Conservation (phyloP, 2,113 vertebrate species). For the Setophaga kirtlandii region DNA sequence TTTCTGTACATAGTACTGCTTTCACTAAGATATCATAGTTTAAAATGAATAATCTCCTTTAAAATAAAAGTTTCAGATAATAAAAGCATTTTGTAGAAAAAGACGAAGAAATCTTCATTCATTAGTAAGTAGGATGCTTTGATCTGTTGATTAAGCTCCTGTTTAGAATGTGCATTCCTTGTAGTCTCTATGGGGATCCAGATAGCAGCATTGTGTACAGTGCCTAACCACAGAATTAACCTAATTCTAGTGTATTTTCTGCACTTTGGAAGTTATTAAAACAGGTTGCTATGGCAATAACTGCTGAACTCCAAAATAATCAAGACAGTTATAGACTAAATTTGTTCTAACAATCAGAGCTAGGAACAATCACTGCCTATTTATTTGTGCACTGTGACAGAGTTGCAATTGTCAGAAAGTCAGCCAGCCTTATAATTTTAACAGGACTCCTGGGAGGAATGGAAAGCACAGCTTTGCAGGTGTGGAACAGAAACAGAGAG, state of each 20-base stretch:
- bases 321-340: conserved; percentile 13
- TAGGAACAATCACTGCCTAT: not conserved
- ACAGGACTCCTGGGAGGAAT: not conserved
- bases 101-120: not conserved
- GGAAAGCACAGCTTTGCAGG: not conserved
- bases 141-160: not conserved
- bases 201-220: not conserved
- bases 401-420: not conserved
- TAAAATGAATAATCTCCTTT: not conserved
- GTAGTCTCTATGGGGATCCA: conserved; percentile 1
- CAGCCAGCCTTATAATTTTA: conserved; percentile 18
- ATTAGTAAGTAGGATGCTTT: not conserved
- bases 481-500: not conserved
- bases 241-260: conserved; percentile 39
- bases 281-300: conserved; percentile 53
- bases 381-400: not conserved
- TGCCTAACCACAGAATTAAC: conserved; percentile 24
- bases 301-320: conserved; percentile 23
- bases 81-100: not conserved
- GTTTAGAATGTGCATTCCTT: not conserved
- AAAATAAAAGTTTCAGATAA: not conserved
- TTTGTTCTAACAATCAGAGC: conserved; percentile 7
- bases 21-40: not conserved
- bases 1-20: not conserved
- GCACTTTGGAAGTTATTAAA: conserved; percentile 33